These are phyloP conservation scores for Suricata suricatta DNA, from an alignment of 2,113 vertebrate species.

Conservation along the genomic window DNA sequence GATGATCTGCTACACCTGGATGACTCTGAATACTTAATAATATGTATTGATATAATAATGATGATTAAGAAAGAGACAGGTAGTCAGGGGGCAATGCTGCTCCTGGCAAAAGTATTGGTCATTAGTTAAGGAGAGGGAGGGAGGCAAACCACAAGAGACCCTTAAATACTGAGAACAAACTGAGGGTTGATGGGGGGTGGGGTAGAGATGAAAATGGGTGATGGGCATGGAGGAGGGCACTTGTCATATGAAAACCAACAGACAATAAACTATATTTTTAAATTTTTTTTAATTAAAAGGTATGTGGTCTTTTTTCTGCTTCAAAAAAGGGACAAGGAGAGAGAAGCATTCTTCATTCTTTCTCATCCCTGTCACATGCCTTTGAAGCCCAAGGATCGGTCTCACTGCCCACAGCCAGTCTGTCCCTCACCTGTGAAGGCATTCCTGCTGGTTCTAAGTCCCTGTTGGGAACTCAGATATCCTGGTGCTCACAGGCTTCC, in stretches of 20 bases:
- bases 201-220: too few relatives aligned
- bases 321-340: slow-evolving; percentile 33
- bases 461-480: not conserved
- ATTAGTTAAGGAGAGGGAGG: not conserved
- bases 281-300: not conserved
- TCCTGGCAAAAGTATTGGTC: slow-evolving; percentile 46
- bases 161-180: too few relatives aligned
- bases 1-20: slow-evolving; percentile 60
- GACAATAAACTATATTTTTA: too few relatives aligned
- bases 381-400: not conserved
- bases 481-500: not conserved
- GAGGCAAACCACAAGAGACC: too few relatives aligned
- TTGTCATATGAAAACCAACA: too few relatives aligned
- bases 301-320: slow-evolving; percentile 27
- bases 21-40: slow-evolving; percentile 56
- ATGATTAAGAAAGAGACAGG: slow-evolving; percentile 59
- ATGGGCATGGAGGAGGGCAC: too few relatives aligned
- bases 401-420: not conserved
- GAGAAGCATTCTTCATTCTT: not conserved
- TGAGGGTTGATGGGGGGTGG: too few relatives aligned
- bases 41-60: not conserved
- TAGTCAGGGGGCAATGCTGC: slow-evolving; percentile 57
- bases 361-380: not conserved
- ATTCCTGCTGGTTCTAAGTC: not conserved
- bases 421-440: not conserved